Evolutionary conservation across 2,797 vertebrate genomes (phyloP), one percentile per base, ranked within the genome.

Genomic region (Dallia pectoralis): DNA sequence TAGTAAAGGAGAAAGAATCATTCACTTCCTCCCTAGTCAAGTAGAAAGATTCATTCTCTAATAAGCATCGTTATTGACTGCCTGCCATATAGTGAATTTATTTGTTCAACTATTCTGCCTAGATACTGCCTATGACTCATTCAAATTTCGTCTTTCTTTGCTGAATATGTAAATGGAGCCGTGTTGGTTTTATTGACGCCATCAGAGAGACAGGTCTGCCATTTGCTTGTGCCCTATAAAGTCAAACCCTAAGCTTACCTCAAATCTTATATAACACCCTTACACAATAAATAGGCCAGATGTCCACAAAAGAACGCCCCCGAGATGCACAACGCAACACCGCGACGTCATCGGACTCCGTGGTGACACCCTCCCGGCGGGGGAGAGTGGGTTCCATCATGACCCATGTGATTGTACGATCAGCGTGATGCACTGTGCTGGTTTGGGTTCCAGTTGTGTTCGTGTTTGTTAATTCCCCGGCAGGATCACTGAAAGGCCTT

Each of bases 161-260:
- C 40, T 40, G 74, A 69, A 73, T 70, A 9, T 49, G 79, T 77
- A 81, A 87, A 86, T 89, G 85, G 85, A 86, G 73, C 36, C 82
- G 85, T 74, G 65, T 81, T 81, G 76, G 40, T 76, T 78, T 76
- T 74, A 66, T 62, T 77, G 77, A 81, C 4, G 22, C 81, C 79
- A 76, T 70, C 75, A 77, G 67, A 80, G 53, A 82, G 8, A 0
- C 68, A 72, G 64, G 78, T 73, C 80, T 82, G 74, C 62, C 70
- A 66, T 79, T 61, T 59, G 29, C 67, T 61, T 81, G 62, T 29
- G 15, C 65, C 59, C 36, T 65, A 80, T 48, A 59, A 74, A 74
- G 74, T 56, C 47, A 62, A 56, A 73, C 40, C 67, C 33, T 77
- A 48, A 74, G 71, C 75, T 66, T 64, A 68, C 75, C 36, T 64